These are phyloP conservation scores for Gila robusta DNA, from an alignment of 2,797 vertebrate genomes.

Conservation along the genomic window DNA sequence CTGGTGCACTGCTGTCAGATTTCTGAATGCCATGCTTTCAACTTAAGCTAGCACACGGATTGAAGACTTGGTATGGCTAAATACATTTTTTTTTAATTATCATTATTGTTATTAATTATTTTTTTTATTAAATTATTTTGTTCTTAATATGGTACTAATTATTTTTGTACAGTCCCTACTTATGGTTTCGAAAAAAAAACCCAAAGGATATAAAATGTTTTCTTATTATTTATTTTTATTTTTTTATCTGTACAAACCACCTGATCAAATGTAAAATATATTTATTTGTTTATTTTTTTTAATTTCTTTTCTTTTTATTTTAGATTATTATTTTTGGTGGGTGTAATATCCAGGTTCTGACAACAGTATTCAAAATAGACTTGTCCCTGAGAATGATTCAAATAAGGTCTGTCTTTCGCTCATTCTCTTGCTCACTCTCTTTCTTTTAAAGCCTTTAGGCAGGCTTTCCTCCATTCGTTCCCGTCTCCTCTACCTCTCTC, in stretches of 20 bases:
- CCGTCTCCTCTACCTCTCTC: constrained; percentile 15
- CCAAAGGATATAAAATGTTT: no score
- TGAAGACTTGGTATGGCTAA: background rate
- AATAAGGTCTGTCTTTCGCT: constrained; percentile 36
- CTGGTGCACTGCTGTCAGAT: background rate
- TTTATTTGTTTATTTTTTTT: background rate
- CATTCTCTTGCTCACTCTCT: constrained; percentile 23
- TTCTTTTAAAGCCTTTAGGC: constrained; percentile 41
- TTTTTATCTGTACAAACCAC: background rate
- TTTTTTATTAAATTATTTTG: no score
- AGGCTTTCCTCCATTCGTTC: constrained; percentile 49
- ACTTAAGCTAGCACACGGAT: background rate
- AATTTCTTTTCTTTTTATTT: background rate
- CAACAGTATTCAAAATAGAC: background rate
- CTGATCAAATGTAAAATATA: background rate
- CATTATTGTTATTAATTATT: background rate
- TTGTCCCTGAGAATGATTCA: constrained; percentile 2
- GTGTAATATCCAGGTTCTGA: background rate
- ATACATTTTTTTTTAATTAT: background rate
- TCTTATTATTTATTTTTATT: background rate
- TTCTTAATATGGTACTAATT: background rate
- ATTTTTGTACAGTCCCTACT: background rate
- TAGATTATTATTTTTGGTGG: background rate
- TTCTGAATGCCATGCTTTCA: constrained; percentile 25
- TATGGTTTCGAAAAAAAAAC: no score